Evolutionary conservation across 2,797 vertebrate genomes (phyloP).

Genomic region (Artibeus lituratus): DNA sequence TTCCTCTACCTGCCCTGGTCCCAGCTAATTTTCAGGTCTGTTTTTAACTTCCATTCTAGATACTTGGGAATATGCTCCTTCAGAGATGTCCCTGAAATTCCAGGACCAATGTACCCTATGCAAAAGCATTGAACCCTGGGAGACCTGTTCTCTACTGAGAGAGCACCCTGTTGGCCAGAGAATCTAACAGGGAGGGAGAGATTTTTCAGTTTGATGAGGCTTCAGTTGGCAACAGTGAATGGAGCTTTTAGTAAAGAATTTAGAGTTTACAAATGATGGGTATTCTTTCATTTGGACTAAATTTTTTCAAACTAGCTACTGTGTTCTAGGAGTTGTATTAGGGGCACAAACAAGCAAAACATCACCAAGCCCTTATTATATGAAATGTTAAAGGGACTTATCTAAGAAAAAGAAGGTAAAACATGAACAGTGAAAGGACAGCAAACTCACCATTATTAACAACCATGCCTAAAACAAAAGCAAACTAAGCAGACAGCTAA

Average conservation of each 20-base stretch:
- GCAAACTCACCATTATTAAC: too few species aligned
- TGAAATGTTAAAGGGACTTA: too few species aligned
- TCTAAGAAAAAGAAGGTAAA: too few species aligned
- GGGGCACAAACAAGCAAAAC: background rate
- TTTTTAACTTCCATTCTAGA: background rate
- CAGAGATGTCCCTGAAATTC: background rate
- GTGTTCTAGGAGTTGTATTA: background rate
- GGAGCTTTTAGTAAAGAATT: background rate
- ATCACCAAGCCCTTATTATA: too few species aligned
- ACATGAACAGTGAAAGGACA: too few species aligned
- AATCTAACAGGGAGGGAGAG: background rate
- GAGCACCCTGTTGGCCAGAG: fast-evolving
- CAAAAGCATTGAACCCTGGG: background rate
- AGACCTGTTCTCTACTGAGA: background rate
- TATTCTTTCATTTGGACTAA: background rate
- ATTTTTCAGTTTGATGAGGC: background rate
- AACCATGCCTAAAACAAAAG: too few species aligned
- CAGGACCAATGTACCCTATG: background rate
- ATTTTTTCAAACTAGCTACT: background rate
- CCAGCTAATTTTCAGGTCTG: background rate
- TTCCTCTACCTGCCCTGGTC: background rate
- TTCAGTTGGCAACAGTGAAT: background rate
- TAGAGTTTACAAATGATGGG: background rate
- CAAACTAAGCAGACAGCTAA: too few species aligned
- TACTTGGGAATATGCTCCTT: background rate